Base-by-base conservation (phyloP, 2,797 vertebrate genomes). In the Myotis pilosus region DNA sequence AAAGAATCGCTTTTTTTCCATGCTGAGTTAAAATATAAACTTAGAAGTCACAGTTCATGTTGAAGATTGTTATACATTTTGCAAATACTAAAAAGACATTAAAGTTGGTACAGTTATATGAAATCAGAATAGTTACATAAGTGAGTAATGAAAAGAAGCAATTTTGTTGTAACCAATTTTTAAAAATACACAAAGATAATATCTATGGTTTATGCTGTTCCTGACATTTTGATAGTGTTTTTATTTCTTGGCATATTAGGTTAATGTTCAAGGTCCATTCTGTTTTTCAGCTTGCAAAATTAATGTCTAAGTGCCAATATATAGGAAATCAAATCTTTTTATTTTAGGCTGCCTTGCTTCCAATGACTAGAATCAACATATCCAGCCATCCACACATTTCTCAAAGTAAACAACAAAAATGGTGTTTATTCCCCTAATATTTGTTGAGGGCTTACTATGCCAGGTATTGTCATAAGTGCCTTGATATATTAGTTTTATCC, bases 231-330 rank as follows among this genome's bases (percentile, higher is more conserved):
- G 89, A 95, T 79, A 71, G 44, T 62, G 81, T 82, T 93, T 88
- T 94, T 94, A 92, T 96, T 96, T 95, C 86, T 91, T 94, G 72
- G 71, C 76, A 74, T 96, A 94, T 94, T 89, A 94, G 83, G 79
- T 94, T 94, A 95, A 95, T 88, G 47, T 87, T 95, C 69, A 93
- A 94, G 53, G 74, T 92, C 44, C 53, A 81, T 84, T 88, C 38
- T 95, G 69, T 87, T 92, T 95, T 86, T 86, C 72, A 93, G 75
- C 79, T 86, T 95, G 55, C 36, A 91, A 95, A 93, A 89, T 76
- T 94, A 89, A 93, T 93, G 75, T 89, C 79, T 93, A 68, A 87
- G 72, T 87, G 71, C 72, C 88, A 87, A 91, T 38, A 68, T 25
- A 86, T 75, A 33, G 28, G 23, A 94, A 95, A 78, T 68, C 17